These are phyloP conservation scores for Macrosiphum euphorbiae DNA, from an alignment of 2,888 invertebrate species.

Conservation along the genomic window DNA sequence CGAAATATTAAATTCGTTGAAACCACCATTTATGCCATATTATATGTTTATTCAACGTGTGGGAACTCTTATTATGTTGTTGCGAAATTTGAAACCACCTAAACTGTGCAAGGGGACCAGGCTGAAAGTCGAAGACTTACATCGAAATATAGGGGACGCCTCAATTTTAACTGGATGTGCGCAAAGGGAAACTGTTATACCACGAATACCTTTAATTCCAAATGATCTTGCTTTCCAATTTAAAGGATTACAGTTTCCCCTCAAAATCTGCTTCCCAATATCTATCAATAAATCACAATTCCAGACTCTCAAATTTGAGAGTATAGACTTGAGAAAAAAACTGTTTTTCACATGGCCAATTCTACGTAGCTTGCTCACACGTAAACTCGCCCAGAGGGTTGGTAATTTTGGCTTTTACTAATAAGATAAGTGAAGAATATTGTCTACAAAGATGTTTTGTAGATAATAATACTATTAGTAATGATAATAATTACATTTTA, in stretches of 20 bases:
- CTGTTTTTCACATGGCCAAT: neutral
- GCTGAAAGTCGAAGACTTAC: neutral
- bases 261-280: conserved; percentile 14
- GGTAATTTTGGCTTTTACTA: too few relatives aligned
- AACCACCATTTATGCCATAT: neutral
- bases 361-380: neutral
- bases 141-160: neutral
- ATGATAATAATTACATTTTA: too few relatives aligned
- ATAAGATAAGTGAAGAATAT: too few relatives aligned
- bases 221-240: neutral
- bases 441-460: too few relatives aligned
- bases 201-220: neutral
- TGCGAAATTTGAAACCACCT: conserved; percentile 16
- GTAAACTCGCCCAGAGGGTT: too few relatives aligned
- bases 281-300: neutral
- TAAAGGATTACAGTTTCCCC: conserved; percentile 25
- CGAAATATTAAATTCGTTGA: conserved; percentile 2
- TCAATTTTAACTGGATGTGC: neutral
- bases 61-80: neutral
- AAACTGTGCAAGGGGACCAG: neutral
- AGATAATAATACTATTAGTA: too few relatives aligned
- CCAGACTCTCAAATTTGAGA: neutral
- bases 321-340: neutral
- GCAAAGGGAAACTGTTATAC: neutral
- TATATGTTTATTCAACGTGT: neutral